Evolutionary conservation across 1,140 invertebrate species (phyloP).

Genomic region (Galleria mellonella): DNA sequence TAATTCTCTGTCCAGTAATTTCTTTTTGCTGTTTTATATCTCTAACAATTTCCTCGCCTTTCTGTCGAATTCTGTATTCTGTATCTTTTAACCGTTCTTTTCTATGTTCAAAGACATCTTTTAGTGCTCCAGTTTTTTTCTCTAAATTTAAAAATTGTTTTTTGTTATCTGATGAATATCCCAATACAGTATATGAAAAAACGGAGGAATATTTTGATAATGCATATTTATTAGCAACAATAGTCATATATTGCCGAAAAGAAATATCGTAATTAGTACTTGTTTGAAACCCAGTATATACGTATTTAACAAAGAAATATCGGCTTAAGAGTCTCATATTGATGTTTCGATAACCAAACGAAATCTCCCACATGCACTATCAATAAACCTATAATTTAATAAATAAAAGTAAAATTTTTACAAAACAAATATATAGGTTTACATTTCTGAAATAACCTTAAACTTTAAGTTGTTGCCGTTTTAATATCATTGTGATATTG

Average conservation of each 20-base stretch:
- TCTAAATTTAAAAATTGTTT: slow-evolving; percentile 57
- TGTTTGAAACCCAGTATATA: too few relatives aligned
- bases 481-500: too few relatives aligned
- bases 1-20: slow-evolving; percentile 67
- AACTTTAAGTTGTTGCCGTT: too few relatives aligned
- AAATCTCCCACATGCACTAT: too few relatives aligned
- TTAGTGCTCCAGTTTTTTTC: slow-evolving; percentile 67
- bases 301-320: slow-evolving; percentile 11
- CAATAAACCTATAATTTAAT: too few relatives aligned
- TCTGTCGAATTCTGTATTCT: slow-evolving; percentile 73
- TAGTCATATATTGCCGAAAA: slow-evolving; percentile 16
- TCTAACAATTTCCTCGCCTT: slow-evolving; percentile 72
- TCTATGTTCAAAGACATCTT: slow-evolving; percentile 76
- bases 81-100: slow-evolving; percentile 75
- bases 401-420: too few relatives aligned
- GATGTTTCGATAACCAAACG: not conserved
- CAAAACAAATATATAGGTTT: too few relatives aligned
- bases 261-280: not conserved
- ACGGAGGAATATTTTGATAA: slow-evolving; percentile 18
- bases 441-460: too few relatives aligned
- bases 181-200: slow-evolving; percentile 32
- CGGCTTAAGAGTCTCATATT: slow-evolving; percentile 39
- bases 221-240: slow-evolving; percentile 20
- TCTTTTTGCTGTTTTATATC: slow-evolving; percentile 75
- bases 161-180: slow-evolving; percentile 57